Evolutionary conservation across 2,113 vertebrate genomes (phyloP).

Genomic region (Sapajus apella): DNA sequence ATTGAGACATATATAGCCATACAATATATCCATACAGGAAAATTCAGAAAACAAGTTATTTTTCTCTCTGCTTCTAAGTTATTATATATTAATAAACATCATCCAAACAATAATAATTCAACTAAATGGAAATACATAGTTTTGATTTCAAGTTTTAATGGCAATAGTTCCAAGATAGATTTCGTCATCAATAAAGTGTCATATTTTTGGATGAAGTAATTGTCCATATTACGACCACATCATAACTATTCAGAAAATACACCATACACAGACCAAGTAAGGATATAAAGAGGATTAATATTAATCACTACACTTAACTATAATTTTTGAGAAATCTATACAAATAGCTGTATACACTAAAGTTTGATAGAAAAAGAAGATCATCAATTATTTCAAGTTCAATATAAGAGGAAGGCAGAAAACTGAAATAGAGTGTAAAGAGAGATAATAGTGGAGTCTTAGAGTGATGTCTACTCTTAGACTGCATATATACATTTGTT

Average conservation of each 20-base stretch:
- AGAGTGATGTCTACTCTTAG: not conserved
- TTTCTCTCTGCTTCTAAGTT: slow-evolving; percentile 20
- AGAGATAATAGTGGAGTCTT: not conserved
- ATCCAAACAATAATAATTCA: slow-evolving; percentile 58
- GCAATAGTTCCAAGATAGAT: slow-evolving; percentile 32
- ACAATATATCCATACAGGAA: not conserved
- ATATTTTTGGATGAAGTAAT: not conserved
- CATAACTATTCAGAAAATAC: not conserved
- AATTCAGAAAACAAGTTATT: not conserved
- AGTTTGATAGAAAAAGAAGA: not conserved
- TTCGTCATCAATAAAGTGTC: slow-evolving; percentile 31
- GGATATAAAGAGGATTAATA: not conserved
- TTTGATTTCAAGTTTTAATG: slow-evolving; percentile 63
- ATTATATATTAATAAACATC: slow-evolving; percentile 18
- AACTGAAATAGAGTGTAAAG: not conserved
- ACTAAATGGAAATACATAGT: not conserved
- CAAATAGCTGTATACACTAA: not conserved
- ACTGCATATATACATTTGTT: not conserved
- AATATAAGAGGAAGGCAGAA: not conserved
- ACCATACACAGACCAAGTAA: not conserved
- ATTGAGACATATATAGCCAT: not conserved
- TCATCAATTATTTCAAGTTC: not conserved
- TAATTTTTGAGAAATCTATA: not conserved
- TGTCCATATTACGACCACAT: not conserved
- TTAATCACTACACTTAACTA: not conserved